Evolutionary conservation across 2,113 vertebrate species (phyloP).

Genomic region (Eubucco bourcierii): DNA sequence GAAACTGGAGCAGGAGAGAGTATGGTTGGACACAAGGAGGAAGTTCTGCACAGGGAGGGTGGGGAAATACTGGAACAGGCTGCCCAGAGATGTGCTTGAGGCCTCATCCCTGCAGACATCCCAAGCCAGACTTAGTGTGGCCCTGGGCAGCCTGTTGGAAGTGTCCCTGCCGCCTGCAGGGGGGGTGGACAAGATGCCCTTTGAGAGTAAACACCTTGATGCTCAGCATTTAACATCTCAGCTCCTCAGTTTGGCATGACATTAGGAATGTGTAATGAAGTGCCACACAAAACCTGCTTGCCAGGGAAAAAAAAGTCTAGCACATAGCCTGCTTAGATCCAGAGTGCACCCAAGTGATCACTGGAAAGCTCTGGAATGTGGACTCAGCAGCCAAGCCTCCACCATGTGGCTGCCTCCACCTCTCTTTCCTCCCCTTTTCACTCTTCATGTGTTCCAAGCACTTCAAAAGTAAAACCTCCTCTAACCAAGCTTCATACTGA

Average conservation of each 20-base stretch:
- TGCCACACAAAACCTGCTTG: not conserved
- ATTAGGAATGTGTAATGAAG: not conserved
- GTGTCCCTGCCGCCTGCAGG: no score
- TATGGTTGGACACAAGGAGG: no score
- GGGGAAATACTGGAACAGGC: no score
- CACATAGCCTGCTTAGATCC: not conserved
- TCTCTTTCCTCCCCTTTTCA: not conserved
- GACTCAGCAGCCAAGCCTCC: not conserved
- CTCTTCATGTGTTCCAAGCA: not conserved
- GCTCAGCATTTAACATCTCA: not conserved
- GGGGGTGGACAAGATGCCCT: no score
- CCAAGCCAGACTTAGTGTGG: no score
- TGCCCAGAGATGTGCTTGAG: no score
- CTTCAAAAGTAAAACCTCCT: not conserved
- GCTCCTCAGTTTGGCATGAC: not conserved
- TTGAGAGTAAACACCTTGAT: not conserved
- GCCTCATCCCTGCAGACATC: no score
- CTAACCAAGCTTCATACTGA: not conserved
- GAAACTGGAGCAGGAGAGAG: no score
- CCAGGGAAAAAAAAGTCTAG: not conserved
- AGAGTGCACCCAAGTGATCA: not conserved
- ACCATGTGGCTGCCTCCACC: not conserved
- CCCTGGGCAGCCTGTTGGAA: no score
- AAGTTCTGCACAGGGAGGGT: no score
- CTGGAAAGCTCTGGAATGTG: not conserved